Evolutionary conservation across 2,797 vertebrate genomes (phyloP), one percentile per base, ranked within the genome.

Genomic region (Rhabdomys pumilio): DNA sequence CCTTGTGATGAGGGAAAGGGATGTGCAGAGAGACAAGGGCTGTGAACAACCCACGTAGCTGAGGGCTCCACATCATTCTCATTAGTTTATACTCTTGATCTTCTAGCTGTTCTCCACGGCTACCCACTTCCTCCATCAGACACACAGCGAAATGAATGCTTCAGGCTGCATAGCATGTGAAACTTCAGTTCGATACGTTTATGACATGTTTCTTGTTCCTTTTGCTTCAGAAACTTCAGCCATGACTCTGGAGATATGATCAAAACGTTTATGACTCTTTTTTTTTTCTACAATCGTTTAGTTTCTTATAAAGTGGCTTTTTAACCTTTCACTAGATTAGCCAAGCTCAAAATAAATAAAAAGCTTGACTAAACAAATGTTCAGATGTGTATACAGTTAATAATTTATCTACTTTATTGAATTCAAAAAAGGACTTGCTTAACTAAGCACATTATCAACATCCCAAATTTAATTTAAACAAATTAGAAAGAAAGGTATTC

Each of bases 351-450:
- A 89, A 83, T 61, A 95, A 67, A 63, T 26, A 81, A 79, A 89
- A 91, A 83, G 6, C 53, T 73, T 67, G 75, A 55, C 44, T 91
- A 87, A 92, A 87, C 24, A 87, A 75, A 69, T 86, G 1, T 34
- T 96, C 11, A 29, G 34, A 57, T 79, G 75, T 38, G 15, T 31
- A 79, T 61, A 34, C 1, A 47, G 59, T 95, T 86, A 79, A 57
- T 92, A 76, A 41, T 79, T 47, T 73, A 72, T 69, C 34, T 81
- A 59, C 10, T 84, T 15, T 53, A 47, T 44, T 88, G 59, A 93
- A 59, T 92, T 83, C 24, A 82, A 93, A 88, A 75, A 69, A 92
- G 29, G 20, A 6, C 14, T 1, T 86, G 38, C 76, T 93, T 95
- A 55, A 79, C 89, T 53, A 86, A 90, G 63, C n/a, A 76, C 12